A percentile compares a stretch with the other conserved stretches of the same genome.
Evolutionary conservation across 2,797 vertebrate genomes (phyloP).

Genomic region (Pristis pectinata): DNA sequence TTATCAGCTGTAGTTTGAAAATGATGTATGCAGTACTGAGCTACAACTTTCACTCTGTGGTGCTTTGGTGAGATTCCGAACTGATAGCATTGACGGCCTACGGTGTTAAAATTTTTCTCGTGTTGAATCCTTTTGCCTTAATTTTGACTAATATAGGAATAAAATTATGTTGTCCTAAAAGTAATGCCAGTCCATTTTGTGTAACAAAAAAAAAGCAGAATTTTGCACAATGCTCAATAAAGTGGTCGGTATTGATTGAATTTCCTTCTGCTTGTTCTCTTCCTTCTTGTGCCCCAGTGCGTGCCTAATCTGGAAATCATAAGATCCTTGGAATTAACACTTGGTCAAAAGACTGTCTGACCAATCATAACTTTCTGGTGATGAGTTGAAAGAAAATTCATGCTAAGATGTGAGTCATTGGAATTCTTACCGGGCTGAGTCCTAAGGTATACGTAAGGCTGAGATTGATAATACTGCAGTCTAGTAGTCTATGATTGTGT

Average conservation of each 20-base stretch:
- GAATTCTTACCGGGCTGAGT: too few species aligned
- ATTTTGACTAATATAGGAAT: too few species aligned
- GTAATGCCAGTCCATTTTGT: neutral
- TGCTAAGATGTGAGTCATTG: too few species aligned
- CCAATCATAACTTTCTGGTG: neutral
- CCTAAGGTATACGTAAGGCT: too few species aligned
- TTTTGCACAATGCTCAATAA: neutral
- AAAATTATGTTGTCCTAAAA: neutral
- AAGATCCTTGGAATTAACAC: neutral
- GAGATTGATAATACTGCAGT: too few species aligned
- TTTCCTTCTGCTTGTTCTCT: neutral
- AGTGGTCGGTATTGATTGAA: neutral
- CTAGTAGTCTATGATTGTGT: too few species aligned
- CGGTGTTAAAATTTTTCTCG: neutral
- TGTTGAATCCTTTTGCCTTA: neutral
- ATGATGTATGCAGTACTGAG: neutral
- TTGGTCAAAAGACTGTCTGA: neutral
- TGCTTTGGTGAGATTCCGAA: neutral
- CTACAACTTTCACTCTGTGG: neutral
- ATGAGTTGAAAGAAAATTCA: too few species aligned
- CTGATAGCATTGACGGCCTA: neutral
- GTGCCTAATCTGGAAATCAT: neutral
- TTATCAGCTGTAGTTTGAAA: neutral
- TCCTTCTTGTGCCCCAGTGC: neutral
- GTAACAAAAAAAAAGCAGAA: neutral